Evolutionary conservation across 2,113 vertebrate species (phyloP).

Genomic region (Xiphophorus maculatus): DNA sequence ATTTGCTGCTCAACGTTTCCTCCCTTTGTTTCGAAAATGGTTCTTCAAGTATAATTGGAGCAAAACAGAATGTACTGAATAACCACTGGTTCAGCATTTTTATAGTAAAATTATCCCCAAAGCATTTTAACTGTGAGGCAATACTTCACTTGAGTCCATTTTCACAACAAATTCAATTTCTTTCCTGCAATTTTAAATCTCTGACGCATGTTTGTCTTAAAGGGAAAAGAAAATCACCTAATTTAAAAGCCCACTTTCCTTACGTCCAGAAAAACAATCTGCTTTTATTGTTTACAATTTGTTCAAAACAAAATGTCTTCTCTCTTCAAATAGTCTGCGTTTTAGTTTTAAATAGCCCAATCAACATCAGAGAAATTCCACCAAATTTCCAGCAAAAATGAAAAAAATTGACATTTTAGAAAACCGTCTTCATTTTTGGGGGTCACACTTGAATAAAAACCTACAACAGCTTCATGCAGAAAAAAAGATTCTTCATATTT

Average conservation of each 20-base stretch:
- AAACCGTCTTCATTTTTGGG: neutral
- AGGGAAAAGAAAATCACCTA: neutral
- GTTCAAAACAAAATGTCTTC: neutral
- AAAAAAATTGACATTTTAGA: neutral
- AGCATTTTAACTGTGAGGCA: neutral
- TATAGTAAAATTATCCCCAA: constrained; percentile 7
- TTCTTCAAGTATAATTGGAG: constrained; percentile 37
- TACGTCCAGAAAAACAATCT: neutral
- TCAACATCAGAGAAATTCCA: neutral
- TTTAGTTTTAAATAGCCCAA: neutral
- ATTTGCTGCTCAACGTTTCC: constrained; percentile 5
- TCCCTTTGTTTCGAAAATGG: constrained; percentile 18
- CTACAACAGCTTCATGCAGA: neutral
- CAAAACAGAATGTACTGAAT: constrained; percentile 27
- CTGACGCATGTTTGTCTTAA: neutral
- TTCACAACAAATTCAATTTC: neutral
- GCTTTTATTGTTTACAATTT: neutral
- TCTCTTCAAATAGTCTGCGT: neutral
- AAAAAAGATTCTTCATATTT: neutral
- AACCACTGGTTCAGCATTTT: constrained; percentile 19
- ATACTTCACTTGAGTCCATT: neutral
- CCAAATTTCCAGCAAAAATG: neutral
- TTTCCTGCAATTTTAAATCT: neutral
- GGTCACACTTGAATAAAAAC: neutral
- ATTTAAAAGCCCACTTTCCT: neutral